Conservation (phyloP, 2,113 vertebrate species). For the Limnothrissa miodon region DNA sequence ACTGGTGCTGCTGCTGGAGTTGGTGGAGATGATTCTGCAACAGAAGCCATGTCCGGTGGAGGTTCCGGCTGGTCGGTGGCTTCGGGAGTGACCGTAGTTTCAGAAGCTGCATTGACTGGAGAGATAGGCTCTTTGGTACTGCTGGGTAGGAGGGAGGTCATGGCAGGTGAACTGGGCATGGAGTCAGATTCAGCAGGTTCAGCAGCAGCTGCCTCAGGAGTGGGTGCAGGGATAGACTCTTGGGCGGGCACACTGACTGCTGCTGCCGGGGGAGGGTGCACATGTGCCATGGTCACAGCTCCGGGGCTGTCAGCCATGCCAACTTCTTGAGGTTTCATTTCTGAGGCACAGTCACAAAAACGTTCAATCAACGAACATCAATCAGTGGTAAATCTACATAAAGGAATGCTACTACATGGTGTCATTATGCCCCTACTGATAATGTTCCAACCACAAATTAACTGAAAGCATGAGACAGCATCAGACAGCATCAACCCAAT, state of each 20-base stretch:
- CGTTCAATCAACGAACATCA: too few relatives aligned
- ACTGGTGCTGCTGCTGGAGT: neutral
- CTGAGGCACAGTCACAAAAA: neutral
- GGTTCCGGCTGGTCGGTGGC: neutral
- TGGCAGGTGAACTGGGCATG: neutral
- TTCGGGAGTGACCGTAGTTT: neutral
- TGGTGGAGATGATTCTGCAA: neutral
- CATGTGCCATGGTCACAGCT: conserved; percentile 49
- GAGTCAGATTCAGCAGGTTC: neutral
- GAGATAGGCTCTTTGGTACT: neutral
- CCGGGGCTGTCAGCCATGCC: neutral
- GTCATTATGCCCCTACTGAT: too few relatives aligned
- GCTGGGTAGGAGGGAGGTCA: neutral
- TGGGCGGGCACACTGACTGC: conserved; percentile 19
- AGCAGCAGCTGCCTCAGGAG: neutral
- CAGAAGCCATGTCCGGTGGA: neutral
- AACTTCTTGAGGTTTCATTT: neutral
- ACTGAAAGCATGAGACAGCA: too few relatives aligned
- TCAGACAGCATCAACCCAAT: too few relatives aligned
- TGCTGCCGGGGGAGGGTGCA: conserved; percentile 49
- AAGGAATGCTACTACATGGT: neutral
- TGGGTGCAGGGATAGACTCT: conserved; percentile 23
- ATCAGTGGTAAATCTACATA: neutral
- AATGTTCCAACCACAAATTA: too few relatives aligned
- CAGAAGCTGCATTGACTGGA: neutral